phyloP scores from a whole-genome alignment of 1,140 invertebrate species.

The Nixonia krombeini region DNA sequence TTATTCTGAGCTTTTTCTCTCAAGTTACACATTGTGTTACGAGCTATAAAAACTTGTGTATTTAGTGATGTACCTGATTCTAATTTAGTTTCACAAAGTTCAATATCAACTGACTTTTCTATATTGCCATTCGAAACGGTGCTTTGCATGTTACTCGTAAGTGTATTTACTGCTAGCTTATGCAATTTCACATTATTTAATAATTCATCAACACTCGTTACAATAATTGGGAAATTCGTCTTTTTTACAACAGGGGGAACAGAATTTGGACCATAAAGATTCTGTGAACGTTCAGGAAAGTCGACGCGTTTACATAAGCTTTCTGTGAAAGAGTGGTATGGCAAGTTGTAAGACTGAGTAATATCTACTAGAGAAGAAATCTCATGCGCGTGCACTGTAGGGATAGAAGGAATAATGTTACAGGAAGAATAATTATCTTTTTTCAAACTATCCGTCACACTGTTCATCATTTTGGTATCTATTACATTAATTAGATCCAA shows the following conservation, averaged over 20 bases:
- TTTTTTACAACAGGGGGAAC: neutral
- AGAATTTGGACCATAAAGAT: too few species aligned
- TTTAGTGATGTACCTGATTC: too few species aligned
- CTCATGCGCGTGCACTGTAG: neutral
- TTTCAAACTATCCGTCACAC: neutral
- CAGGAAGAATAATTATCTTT: neutral
- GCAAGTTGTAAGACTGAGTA: too few species aligned
- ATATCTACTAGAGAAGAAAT: too few species aligned
- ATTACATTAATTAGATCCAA: conserved; percentile 61
- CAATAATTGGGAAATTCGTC: neutral
- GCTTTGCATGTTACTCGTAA: neutral
- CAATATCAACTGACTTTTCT: neutral
- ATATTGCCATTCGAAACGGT: neutral
- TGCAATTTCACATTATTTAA: too few species aligned
- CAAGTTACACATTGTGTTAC: conserved; percentile 23
- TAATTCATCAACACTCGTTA: neutral
- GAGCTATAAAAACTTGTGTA: too few species aligned
- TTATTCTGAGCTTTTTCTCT: conserved; percentile 7
- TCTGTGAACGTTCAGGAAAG: too few species aligned
- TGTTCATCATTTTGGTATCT: conserved; percentile 61
- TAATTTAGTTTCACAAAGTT: neutral
- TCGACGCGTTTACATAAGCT: too few species aligned
- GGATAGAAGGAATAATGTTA: neutral
- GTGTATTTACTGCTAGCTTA: too few species aligned
- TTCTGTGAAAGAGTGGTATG: neutral